Evolutionary conservation across 2,888 invertebrate species (phyloP).

Genomic region (Salticus scenicus): DNA sequence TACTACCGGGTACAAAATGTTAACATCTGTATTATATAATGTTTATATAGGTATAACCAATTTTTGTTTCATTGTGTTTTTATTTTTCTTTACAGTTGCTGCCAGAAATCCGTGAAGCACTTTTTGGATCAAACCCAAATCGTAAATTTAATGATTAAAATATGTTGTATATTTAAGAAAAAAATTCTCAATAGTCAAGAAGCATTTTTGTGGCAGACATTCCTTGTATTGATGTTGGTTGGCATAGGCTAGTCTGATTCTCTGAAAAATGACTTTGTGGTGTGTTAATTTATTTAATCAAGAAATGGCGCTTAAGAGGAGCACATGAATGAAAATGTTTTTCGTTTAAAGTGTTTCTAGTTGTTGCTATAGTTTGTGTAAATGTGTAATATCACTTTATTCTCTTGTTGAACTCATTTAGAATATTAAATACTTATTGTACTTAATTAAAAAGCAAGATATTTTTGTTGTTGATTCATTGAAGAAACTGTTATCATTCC

Average conservation of each 20-base stretch:
- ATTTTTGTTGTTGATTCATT: too few species aligned
- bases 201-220: neutral
- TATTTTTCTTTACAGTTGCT: conserved; percentile 80
- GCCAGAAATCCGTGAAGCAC: conserved; percentile 93
- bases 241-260: neutral
- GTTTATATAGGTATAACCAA: too few species aligned
- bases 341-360: neutral
- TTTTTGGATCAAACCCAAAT: conserved; percentile 97
- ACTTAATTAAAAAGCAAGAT: too few species aligned
- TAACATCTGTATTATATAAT: too few species aligned
- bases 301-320: neutral
- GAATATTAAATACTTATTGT: too few species aligned
- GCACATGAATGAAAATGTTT: neutral
- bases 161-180: neutral
- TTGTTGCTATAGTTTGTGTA: neutral
- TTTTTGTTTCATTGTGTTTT: too few species aligned
- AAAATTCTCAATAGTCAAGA: conserved; percentile 8
- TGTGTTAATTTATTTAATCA: conserved; percentile 4
- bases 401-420: too few species aligned
- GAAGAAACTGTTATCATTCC: too few species aligned
- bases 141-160: conserved; percentile 94
- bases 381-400: too few species aligned
- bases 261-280: neutral
- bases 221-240: neutral
- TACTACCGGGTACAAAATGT: too few species aligned